Conservation (phyloP, 2,113 vertebrate species). For the Brachirus orientalis region DNA sequence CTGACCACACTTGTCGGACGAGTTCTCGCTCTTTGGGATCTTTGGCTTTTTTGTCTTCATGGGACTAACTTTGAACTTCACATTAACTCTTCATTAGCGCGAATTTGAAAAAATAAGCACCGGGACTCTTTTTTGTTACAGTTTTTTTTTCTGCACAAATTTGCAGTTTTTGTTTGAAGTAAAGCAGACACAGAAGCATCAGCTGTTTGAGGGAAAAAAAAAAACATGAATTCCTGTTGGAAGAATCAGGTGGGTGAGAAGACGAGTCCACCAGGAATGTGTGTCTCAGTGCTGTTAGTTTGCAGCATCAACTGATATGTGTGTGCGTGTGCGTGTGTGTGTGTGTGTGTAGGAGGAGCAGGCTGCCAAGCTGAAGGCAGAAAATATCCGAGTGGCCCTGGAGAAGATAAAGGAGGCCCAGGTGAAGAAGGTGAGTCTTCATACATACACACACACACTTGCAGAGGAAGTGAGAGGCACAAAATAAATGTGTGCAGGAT, state of each 20-base stretch:
- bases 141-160: too few relatives aligned
- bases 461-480: too few relatives aligned
- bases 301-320: not conserved
- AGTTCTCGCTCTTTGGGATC: not conserved
- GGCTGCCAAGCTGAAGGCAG: slow-evolving; percentile 85
- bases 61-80: not conserved
- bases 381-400: slow-evolving; percentile 92
- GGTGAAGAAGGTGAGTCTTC: slow-evolving; percentile 89
- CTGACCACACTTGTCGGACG: not conserved
- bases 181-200: slow-evolving; percentile 39
- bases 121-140: too few relatives aligned
- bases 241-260: slow-evolving; percentile 54
- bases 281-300: not conserved
- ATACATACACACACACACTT: not conserved
- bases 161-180: slow-evolving; percentile 1
- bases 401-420: slow-evolving; percentile 98
- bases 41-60: not conserved
- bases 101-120: not conserved
- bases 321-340: slow-evolving; percentile 12
- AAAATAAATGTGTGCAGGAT: too few relatives aligned
- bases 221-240: slow-evolving; percentile 67
- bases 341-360: slow-evolving; percentile 68
- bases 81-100: not conserved
- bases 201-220: not conserved
- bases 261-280: not conserved